These are phyloP conservation scores for Pristionchus mayeri DNA, from an alignment of 2,888 invertebrate genomes.

Conservation along the genomic window DNA sequence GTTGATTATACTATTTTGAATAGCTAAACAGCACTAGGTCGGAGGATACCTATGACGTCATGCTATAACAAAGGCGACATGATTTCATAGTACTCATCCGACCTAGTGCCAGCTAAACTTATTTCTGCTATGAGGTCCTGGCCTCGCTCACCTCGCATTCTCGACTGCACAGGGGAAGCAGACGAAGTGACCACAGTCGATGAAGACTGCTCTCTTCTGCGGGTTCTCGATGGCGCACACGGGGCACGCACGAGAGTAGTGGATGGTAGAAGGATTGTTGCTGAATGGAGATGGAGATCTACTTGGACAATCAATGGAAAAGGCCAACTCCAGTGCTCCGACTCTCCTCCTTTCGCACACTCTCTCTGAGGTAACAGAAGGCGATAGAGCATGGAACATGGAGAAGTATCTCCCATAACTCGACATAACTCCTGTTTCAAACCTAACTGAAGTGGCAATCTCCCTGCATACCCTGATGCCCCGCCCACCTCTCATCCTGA, in stretches of 20 bases:
- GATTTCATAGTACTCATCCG: not conserved
- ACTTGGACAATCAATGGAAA: no score
- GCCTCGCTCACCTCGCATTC: not conserved
- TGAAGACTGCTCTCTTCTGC: not conserved
- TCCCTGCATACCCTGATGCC: not conserved
- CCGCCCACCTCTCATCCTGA: not conserved
- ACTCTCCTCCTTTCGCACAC: no score
- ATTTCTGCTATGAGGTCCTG: not conserved
- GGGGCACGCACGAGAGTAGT: not conserved
- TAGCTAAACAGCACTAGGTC: not conserved
- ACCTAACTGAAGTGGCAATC: no score
- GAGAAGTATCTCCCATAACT: no score
- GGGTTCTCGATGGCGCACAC: not conserved
- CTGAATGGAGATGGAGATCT: no score
- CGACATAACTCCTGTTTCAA: no score
- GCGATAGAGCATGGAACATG: no score
- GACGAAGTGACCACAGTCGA: not conserved
- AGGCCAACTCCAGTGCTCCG: no score
- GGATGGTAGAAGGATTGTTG: no score
- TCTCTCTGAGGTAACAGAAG: no score
- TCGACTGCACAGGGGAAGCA: not conserved
- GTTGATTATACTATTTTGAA: not conserved
- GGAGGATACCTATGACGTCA: not conserved
- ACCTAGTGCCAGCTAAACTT: not conserved
- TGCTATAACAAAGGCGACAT: not conserved